phyloP scores from a whole-genome alignment of 2,797 vertebrate species.

The Sebastes minor region DNA sequence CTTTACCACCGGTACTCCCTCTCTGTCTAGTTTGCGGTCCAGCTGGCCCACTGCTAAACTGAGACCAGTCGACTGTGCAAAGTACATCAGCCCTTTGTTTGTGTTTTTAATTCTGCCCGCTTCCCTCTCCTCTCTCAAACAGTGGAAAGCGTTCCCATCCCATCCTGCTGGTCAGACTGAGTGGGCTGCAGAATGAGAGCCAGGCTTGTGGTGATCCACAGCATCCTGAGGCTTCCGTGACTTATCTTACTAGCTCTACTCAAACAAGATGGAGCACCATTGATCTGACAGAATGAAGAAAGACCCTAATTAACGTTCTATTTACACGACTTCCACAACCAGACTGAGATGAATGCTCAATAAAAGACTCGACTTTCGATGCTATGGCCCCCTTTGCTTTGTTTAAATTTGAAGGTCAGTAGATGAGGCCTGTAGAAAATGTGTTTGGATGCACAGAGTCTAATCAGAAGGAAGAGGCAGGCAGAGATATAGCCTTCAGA shows the following conservation, averaged over 20 bases:
- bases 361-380: conserved; percentile 29
- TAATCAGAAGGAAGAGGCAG: conserved; percentile 1
- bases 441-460: conserved; percentile 27
- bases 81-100: conserved; percentile 65
- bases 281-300: conserved; percentile 70
- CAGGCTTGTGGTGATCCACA: conserved; percentile 75
- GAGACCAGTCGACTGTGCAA: conserved; percentile 53
- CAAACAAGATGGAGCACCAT: conserved; percentile 56
- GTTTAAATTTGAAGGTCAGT: conserved; percentile 40
- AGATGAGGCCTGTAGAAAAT: conserved; percentile 21
- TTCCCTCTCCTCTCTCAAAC: conserved; percentile 50
- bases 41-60: conserved; percentile 56
- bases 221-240: conserved; percentile 71
- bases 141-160: conserved; percentile 57
- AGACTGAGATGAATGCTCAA: conserved; percentile 43
- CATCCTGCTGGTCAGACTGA: conserved; percentile 59
- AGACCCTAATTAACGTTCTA: conserved; percentile 59
- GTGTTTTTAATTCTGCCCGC: conserved; percentile 65
- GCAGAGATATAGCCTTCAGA: background rate
- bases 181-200: conserved; percentile 61
- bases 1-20: conserved; percentile 36
- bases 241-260: conserved; percentile 65
- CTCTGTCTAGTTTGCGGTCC: conserved; percentile 50
- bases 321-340: conserved; percentile 45
- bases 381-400: conserved; percentile 10